Evolutionary conservation across 1,140 invertebrate genomes (phyloP).

Genomic region (Mylabris phalerata): DNA sequence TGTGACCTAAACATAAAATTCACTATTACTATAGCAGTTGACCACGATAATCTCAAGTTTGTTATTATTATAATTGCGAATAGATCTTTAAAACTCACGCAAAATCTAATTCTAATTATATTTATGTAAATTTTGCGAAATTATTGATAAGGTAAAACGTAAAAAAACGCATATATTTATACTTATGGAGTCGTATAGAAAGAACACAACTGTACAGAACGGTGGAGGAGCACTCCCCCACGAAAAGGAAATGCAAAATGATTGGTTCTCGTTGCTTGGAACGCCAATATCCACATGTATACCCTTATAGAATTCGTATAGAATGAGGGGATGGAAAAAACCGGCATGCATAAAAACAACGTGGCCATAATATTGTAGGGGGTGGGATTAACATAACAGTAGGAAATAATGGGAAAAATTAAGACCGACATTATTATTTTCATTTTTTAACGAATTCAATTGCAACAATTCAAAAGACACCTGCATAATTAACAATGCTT

Average conservation of each 20-base stretch:
- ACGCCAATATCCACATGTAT: constrained; percentile 11
- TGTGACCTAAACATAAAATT: background rate
- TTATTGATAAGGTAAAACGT: too few relatives aligned
- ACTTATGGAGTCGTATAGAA: too few relatives aligned
- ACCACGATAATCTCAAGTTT: background rate
- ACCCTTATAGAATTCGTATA: constrained; percentile 1
- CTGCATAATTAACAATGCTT: background rate
- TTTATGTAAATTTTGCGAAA: background rate
- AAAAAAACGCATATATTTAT: too few relatives aligned
- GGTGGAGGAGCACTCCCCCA: constrained; percentile 5
- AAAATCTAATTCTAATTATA: background rate
- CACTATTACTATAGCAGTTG: background rate
- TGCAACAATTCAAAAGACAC: background rate
- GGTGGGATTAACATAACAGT: constrained; percentile 24
- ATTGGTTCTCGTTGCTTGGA: constrained; percentile 18
- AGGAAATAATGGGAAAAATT: constrained; percentile 5
- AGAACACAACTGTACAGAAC: background rate
- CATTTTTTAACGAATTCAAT: background rate
- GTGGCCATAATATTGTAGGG: constrained; percentile 16
- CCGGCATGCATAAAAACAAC: constrained; percentile 13
- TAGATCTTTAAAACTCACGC: background rate
- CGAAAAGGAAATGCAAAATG: constrained; percentile 8
- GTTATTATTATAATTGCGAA: background rate
- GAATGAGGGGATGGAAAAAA: constrained; percentile 22
- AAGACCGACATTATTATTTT: background rate